A percentile compares a stretch with the other conserved stretches of the same genome.
Evolutionary conservation across 2,113 vertebrate genomes (phyloP).

Genomic region (Illadopsis cleaveri): DNA sequence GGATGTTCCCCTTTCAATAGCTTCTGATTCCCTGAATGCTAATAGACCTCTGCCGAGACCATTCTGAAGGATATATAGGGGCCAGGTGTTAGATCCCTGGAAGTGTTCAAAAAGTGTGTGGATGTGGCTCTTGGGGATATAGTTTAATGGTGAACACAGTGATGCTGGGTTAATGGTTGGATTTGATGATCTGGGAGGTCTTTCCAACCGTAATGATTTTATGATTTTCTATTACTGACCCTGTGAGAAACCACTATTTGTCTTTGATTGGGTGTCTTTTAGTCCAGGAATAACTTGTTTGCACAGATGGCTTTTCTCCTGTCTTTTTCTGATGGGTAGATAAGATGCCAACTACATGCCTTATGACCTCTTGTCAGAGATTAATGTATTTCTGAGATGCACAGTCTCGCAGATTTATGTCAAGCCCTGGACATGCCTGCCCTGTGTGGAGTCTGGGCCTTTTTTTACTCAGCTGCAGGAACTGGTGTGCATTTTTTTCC

Average conservation of each 20-base stretch:
- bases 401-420: background rate
- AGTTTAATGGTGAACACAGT: background rate
- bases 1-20: background rate
- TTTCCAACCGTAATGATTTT: background rate
- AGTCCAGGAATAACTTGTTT: background rate
- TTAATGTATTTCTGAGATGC: background rate
- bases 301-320: background rate
- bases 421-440: background rate
- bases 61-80: fast-evolving
- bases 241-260: background rate
- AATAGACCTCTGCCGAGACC: background rate
- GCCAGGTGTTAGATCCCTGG: background rate
- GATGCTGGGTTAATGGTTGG: background rate
- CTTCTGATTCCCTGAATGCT: background rate
- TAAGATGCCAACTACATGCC: background rate
- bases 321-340: background rate
- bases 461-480: background rate
- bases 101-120: background rate
- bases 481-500: background rate
- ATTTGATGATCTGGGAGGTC: background rate
- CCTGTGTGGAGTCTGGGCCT: background rate
- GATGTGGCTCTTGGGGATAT: background rate
- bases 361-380: background rate
- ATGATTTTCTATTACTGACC: background rate
- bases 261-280: background rate